Percentiles rank a stretch among this genome's conserved stretches.
These are phyloP conservation scores for Napeogenes inachia DNA, from an alignment of 2,888 invertebrate genomes.

Conservation along the genomic window DNA sequence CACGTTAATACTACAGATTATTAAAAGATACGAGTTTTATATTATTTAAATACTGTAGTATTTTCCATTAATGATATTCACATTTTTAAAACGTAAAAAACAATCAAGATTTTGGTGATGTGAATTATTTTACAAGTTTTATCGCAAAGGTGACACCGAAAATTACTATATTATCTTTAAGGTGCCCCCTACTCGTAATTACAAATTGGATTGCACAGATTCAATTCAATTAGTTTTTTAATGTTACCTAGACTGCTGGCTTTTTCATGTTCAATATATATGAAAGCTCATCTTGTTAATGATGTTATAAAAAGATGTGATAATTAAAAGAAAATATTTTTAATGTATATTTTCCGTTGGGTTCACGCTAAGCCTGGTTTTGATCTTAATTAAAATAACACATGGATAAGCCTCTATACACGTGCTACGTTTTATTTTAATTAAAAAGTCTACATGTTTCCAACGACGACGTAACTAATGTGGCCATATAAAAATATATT, in stretches of 20 bases:
- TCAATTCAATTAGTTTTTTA: background rate
- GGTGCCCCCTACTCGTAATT: constrained; percentile 40
- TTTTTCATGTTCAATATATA: background rate
- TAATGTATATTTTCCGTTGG: background rate
- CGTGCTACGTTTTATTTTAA: constrained; percentile 10
- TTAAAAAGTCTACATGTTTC: too few species aligned
- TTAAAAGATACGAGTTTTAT: too few species aligned
- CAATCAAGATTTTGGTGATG: constrained; percentile 16
- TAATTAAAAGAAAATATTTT: background rate
- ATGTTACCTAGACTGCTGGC: background rate
- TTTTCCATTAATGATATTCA: too few species aligned
- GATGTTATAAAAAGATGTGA: background rate
- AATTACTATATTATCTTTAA: constrained; percentile 42
- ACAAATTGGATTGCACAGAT: constrained; percentile 29
- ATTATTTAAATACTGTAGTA: too few species aligned
- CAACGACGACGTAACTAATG: too few species aligned
- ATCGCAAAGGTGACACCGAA: constrained; percentile 48
- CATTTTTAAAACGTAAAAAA: constrained; percentile 7
- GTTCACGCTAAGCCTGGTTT: background rate
- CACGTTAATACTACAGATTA: too few species aligned
- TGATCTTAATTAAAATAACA: constrained; percentile 1
- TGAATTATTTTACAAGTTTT: constrained; percentile 34
- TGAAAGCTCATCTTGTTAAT: constrained; percentile 4
- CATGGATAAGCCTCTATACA: background rate
- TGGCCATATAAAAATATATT: too few species aligned